A percentile compares a stretch with the other conserved stretches of the same genome.
phyloP scores from a whole-genome alignment of 2,113 vertebrate species.

The Sinocyclocheilus grahami region DNA sequence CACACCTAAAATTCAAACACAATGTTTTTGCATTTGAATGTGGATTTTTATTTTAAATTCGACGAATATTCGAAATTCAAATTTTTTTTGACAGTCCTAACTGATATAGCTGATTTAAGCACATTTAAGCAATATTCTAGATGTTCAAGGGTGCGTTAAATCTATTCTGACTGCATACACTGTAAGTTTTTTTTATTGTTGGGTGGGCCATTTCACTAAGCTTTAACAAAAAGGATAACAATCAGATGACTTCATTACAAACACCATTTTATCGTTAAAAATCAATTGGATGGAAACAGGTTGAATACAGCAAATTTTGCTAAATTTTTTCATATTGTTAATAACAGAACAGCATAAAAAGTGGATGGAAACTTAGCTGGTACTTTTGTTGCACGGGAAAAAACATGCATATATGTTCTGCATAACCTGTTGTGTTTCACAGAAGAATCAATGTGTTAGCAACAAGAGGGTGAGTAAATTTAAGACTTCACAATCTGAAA shows the following conservation, averaged over 20 bases:
- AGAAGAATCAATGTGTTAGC: not conserved
- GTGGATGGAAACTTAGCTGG: not conserved
- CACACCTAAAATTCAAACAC: too few species aligned
- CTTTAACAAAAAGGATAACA: too few species aligned
- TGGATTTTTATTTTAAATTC: too few species aligned
- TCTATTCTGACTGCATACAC: too few species aligned
- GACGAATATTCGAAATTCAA: too few species aligned
- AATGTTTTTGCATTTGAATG: too few species aligned
- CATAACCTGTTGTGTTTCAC: not conserved
- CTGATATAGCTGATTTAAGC: not conserved
- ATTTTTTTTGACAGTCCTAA: too few species aligned
- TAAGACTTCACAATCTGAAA: not conserved
- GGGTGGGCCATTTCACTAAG: too few species aligned
- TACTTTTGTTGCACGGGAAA: not conserved
- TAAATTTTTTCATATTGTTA: not conserved
- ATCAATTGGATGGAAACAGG: too few species aligned
- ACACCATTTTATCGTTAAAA: not conserved
- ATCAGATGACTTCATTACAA: not conserved
- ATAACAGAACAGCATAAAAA: not conserved
- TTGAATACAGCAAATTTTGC: not conserved
- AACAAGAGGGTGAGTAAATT: not conserved
- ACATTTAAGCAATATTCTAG: too few species aligned
- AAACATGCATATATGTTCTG: not conserved
- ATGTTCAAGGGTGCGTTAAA: too few species aligned
- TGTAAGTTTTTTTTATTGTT: too few species aligned